Evolutionary conservation across 2,797 vertebrate species (phyloP).

Genomic region (Chelidonichthys spinosus): DNA sequence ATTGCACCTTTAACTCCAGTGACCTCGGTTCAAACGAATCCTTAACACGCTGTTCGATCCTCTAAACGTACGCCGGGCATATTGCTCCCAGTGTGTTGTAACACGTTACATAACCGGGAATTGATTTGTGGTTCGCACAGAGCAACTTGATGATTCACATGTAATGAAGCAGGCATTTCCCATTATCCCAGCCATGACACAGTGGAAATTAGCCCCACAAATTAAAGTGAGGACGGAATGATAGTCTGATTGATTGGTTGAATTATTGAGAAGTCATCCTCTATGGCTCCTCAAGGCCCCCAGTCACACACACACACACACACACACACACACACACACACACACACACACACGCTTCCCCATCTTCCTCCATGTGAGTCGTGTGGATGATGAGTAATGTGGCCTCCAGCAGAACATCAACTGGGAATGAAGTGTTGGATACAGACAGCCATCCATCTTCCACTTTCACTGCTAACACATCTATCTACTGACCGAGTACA

Average conservation of each 20-base stretch:
- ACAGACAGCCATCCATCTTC: slow-evolving; percentile 74
- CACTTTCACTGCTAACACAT: slow-evolving; percentile 64
- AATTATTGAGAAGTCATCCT: slow-evolving; percentile 68
- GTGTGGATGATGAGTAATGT: slow-evolving; percentile 76
- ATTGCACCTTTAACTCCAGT: slow-evolving; percentile 7
- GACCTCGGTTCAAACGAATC: slow-evolving; percentile 23
- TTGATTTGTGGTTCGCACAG: slow-evolving; percentile 40
- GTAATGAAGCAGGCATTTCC: slow-evolving; percentile 42
- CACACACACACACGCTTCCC: background rate
- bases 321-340: slow-evolving; percentile 2
- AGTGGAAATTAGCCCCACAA: slow-evolving; percentile 47
- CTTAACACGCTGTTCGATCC: slow-evolving; percentile 24
- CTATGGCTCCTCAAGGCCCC: slow-evolving; percentile 38
- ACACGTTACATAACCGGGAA: slow-evolving; percentile 50
- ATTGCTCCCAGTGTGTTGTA: slow-evolving; percentile 39
- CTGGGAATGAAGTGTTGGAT: slow-evolving; percentile 69
- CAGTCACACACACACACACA: background rate
- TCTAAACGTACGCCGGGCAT: slow-evolving; percentile 17
- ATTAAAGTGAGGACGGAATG: slow-evolving; percentile 13
- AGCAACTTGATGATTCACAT: slow-evolving; percentile 49
- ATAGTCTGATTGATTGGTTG: slow-evolving; percentile 23
- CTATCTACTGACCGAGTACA: slow-evolving; percentile 50
- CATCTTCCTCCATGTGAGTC: slow-evolving; percentile 49
- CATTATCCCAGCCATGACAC: slow-evolving; percentile 35
- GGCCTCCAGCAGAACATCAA: slow-evolving; percentile 73